A percentile compares a stretch with the other conserved stretches of the same genome.
These are phyloP conservation scores for Chrysolophus pictus DNA, from an alignment of 2,797 vertebrate genomes.

Conservation along the genomic window DNA sequence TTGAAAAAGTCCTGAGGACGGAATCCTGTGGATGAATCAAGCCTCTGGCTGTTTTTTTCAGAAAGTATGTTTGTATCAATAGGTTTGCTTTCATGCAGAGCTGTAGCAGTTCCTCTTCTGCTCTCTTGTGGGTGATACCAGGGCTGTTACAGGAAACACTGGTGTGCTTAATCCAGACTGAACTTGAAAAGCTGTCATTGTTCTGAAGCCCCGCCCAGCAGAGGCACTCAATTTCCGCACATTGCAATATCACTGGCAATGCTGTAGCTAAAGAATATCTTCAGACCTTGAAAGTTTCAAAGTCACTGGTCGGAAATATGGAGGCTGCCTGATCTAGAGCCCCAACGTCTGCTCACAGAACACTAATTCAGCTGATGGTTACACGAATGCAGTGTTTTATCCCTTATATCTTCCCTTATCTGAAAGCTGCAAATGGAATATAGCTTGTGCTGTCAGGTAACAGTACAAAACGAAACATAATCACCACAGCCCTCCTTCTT, in stretches of 20 bases:
- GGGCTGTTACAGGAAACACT: accelerated
- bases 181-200: background rate
- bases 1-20: background rate
- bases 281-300: background rate
- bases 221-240: background rate
- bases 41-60: background rate
- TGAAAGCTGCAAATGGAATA: constrained; percentile 35
- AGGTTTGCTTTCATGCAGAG: background rate
- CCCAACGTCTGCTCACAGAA: background rate
- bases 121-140: background rate
- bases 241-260: background rate
- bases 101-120: background rate
- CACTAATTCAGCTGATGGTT: background rate
- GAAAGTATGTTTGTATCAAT: background rate
- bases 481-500: background rate
- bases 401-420: constrained; percentile 26
- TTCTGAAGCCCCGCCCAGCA: background rate
- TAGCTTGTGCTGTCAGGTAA: background rate
- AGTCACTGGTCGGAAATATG: background rate
- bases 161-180: background rate
- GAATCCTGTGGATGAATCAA: background rate
- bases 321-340: background rate
- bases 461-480: background rate
- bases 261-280: background rate
- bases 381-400: background rate